Conservation (phyloP, 2,113 vertebrate species). For the Mustelus asterias region DNA sequence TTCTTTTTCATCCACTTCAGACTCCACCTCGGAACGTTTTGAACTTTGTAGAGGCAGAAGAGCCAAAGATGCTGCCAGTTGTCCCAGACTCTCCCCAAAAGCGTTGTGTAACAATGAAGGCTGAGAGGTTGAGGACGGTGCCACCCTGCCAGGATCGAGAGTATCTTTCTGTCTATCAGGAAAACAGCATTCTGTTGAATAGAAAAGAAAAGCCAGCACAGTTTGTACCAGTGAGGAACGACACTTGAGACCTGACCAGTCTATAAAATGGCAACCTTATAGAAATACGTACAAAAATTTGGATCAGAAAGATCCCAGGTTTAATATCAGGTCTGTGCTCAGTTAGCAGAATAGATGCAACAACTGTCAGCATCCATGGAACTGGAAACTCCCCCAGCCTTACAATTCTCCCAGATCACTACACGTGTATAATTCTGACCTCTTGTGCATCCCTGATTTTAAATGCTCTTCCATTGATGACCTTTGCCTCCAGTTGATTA, state of each 20-base stretch:
- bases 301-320: not conserved
- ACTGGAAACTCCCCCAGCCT: not conserved
- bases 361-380: not conserved
- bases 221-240: not conserved
- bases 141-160: not conserved
- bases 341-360: not conserved
- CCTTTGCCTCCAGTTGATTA: not conserved
- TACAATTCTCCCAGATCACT: not conserved
- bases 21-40: not conserved
- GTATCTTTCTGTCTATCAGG: not conserved
- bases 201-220: slow-evolving; percentile 18
- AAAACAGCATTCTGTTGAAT: slow-evolving; percentile 7
- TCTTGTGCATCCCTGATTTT: not conserved
- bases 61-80: not conserved
- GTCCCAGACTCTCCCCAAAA: not conserved
- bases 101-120: not conserved
- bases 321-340: not conserved
- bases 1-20: not conserved
- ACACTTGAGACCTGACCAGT: not conserved
- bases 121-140: not conserved
- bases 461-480: not conserved
- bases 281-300: not conserved
- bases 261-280: not conserved
- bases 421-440: not conserved
- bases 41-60: not conserved